These are phyloP conservation scores for Pseudomyrmex flavicornis DNA, from an alignment of 1,140 invertebrate genomes.

Conservation along the genomic window DNA sequence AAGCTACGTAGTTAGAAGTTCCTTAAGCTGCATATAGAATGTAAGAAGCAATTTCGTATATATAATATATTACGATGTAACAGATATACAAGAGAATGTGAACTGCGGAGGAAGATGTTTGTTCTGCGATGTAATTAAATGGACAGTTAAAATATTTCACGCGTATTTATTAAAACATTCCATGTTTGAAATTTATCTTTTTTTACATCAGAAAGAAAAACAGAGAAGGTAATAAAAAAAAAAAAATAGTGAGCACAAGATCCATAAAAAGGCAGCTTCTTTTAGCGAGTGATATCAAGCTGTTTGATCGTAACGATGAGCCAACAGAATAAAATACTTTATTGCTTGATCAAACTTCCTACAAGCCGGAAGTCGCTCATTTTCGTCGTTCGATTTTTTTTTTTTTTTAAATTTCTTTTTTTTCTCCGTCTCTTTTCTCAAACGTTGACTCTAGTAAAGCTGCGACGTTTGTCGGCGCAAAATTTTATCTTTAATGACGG, in stretches of 20 bases:
- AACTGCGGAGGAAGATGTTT: too few species aligned
- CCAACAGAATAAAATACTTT: slow-evolving; percentile 5
- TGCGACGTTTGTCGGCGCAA: too few species aligned
- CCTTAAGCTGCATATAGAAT: neutral
- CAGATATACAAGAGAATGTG: too few species aligned
- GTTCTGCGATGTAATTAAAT: too few species aligned
- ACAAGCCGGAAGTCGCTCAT: neutral
- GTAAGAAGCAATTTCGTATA: neutral
- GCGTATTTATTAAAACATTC: too few species aligned
- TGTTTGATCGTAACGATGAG: slow-evolving; percentile 3
- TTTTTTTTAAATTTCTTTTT: neutral
- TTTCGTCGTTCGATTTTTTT: neutral
- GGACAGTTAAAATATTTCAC: too few species aligned
- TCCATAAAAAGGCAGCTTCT: neutral
- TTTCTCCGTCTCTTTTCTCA: neutral
- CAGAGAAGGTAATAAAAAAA: too few species aligned
- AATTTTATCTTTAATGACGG: slow-evolving; percentile 30
- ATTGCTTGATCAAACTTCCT: slow-evolving; percentile 15
- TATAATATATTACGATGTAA: too few species aligned
- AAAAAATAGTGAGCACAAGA: neutral
- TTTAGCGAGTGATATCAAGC: neutral
- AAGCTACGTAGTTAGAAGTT: neutral
- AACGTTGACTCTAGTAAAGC: neutral
- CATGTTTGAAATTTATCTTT: too few species aligned
- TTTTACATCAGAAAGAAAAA: too few species aligned